Conservation (phyloP, 2,797 vertebrate species). For the Poecilia gillii region DNA sequence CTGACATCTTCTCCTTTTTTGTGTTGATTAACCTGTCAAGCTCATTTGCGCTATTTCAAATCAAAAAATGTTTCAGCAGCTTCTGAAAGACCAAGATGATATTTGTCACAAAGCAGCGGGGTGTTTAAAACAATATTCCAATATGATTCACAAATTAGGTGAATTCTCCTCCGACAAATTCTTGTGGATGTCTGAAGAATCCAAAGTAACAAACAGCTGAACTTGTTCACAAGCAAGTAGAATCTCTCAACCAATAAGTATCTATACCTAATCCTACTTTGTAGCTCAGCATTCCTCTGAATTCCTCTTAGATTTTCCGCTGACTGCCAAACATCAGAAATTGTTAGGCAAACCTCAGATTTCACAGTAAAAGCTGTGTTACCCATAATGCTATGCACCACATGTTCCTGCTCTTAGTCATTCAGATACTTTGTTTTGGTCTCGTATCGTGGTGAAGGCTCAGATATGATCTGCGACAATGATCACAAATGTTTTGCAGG, state of each 20-base stretch:
- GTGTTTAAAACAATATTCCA: background rate
- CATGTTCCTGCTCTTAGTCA: background rate
- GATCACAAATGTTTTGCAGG: background rate
- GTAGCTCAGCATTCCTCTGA: background rate
- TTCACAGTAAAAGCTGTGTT: background rate
- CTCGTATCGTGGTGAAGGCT: background rate
- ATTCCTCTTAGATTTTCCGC: background rate
- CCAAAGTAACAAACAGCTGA: no score
- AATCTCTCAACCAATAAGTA: background rate
- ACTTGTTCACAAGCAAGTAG: no score
- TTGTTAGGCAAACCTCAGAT: background rate
- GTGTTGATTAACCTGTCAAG: background rate
- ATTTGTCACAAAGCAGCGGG: background rate
- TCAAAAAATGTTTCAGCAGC: background rate
- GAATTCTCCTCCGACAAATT: no score
- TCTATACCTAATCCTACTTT: background rate
- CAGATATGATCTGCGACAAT: no score
- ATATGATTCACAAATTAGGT: background rate
- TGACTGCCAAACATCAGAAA: background rate
- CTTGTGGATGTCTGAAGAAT: no score
- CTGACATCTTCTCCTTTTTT: background rate
- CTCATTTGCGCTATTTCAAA: background rate
- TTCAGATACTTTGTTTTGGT: background rate
- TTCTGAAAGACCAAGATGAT: background rate
- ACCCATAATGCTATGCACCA: background rate